Percentiles rank a stretch among this genome's conserved stretches.
These are phyloP conservation scores for Glyptemys insculpta DNA, from an alignment of 2,797 vertebrate genomes.

Conservation along the genomic window DNA sequence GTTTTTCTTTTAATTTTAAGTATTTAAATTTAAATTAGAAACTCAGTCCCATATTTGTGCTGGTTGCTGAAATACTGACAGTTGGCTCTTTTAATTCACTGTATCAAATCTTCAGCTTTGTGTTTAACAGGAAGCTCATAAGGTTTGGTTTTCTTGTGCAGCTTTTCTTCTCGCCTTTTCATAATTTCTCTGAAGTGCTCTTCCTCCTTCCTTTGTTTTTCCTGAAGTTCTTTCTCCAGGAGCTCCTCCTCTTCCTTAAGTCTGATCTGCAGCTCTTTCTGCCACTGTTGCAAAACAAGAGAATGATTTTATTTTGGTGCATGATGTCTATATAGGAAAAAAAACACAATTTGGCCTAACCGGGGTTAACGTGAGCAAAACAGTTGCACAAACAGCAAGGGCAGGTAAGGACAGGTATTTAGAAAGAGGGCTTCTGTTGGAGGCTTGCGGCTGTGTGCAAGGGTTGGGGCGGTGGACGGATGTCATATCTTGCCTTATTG, in stretches of 20 bases:
- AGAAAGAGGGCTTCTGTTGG: background rate
- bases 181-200: slow-evolving; percentile 47
- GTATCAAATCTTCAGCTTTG: background rate
- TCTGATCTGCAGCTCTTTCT: slow-evolving; percentile 37
- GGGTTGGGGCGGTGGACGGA: background rate
- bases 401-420: background rate
- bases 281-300: slow-evolving; percentile 64
- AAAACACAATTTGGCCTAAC: background rate
- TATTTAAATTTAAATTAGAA: background rate
- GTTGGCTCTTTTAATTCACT: background rate
- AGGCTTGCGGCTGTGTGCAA: background rate
- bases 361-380: background rate
- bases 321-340: background rate
- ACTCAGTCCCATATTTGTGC: background rate
- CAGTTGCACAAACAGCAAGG: background rate
- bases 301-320: background rate
- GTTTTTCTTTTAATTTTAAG: background rate
- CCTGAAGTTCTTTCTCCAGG: slow-evolving; percentile 18
- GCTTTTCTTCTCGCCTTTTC: slow-evolving; percentile 61
- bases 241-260: slow-evolving; percentile 18
- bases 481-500: background rate
- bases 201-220: slow-evolving; percentile 44
- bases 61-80: background rate
- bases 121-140: slow-evolving; percentile 44
- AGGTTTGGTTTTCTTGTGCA: slow-evolving; percentile 63